phyloP scores from a whole-genome alignment of 2,113 vertebrate species.

The Leptocoma aspasia region DNA sequence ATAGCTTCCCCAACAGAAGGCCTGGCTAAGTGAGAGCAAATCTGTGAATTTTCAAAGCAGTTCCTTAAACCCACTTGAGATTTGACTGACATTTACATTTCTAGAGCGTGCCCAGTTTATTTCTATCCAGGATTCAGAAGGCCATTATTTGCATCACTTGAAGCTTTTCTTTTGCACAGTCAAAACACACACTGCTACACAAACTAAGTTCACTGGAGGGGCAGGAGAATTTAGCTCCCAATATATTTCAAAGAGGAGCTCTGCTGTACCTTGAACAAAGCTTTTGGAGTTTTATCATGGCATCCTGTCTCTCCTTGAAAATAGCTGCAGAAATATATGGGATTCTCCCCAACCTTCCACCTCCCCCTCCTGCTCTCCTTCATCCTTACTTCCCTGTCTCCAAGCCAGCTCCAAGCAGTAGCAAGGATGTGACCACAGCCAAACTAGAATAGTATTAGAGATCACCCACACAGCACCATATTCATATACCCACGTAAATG shows the following conservation, averaged over 20 bases:
- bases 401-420: not conserved
- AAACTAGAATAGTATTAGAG: not conserved
- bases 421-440: not conserved
- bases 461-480: not conserved
- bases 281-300: not conserved
- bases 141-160: not conserved
- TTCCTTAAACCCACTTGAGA: not conserved
- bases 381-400: not conserved
- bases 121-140: not conserved
- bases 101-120: not conserved
- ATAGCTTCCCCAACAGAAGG: not conserved
- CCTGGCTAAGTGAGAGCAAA: not conserved
- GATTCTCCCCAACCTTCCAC: not conserved
- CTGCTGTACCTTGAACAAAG: not conserved
- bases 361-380: not conserved
- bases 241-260: not conserved
- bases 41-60: not conserved
- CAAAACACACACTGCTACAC: not conserved
- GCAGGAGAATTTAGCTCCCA: not conserved
- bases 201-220: not conserved
- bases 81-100: slow-evolving; percentile 41
- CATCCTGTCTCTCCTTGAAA: not conserved
- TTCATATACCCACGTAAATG: not conserved
- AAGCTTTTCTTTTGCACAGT: slow-evolving; percentile 5
- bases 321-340: not conserved